Evolutionary conservation across 2,797 vertebrate species (phyloP).

Genomic region (Falco rusticolus): DNA sequence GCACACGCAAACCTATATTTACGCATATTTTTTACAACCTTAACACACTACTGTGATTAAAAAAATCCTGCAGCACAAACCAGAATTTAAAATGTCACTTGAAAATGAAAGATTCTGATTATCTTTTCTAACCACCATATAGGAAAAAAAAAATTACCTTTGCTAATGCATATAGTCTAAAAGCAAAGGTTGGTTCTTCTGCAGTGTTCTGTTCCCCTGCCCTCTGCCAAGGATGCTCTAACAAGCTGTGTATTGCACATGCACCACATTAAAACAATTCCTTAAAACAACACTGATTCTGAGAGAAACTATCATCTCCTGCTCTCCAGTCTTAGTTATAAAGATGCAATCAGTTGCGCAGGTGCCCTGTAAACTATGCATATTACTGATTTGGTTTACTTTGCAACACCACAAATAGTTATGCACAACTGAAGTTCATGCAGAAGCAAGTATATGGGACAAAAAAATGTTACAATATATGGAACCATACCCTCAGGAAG

Average conservation of each 20-base stretch:
- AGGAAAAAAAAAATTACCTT: background rate
- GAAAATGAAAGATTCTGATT: background rate
- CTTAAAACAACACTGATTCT: background rate
- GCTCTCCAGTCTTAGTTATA: background rate
- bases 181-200: background rate
- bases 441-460: background rate
- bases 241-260: background rate
- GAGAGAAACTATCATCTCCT: background rate
- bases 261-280: background rate
- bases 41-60: background rate
- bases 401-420: background rate
- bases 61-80: background rate
- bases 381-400: background rate
- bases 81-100: background rate
- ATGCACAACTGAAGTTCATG: background rate
- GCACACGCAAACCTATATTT: background rate
- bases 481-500: background rate
- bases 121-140: background rate
- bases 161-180: background rate
- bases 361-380: background rate
- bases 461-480: background rate
- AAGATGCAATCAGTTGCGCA: fast-evolving
- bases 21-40: background rate
- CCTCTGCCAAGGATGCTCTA: background rate
- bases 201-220: background rate